Base-by-base conservation (phyloP, 2,888 invertebrate genomes). In the Villa cingulata region DNA sequence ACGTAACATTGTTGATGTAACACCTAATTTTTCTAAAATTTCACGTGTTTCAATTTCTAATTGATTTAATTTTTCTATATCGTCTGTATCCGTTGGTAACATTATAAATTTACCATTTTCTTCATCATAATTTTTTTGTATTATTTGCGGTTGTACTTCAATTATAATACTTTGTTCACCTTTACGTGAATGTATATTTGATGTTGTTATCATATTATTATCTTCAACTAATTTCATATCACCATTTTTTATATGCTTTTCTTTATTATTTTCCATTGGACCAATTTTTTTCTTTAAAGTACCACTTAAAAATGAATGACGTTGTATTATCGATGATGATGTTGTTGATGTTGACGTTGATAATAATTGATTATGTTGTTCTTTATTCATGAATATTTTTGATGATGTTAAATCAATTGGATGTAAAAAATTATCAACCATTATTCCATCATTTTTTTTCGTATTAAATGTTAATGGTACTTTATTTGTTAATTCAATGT, bases 1-100 rank as follows among this genome's bases (percentile, higher is more conserved):
- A 45, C 71, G 68, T 40, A 83, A 63, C 72, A 78, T 75, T 48
- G 73, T 72, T 1, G 73, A 67, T 15, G 70, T 72, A 36, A 83
- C 77, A 2, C 83, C 83, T 37, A 80, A 64, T 20, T 73, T 72
- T 45, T 69, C 62, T 40, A 81, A 63, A 46, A 72, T 66, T 51
- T 71, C 67, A 7, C 76, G 62, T 1, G 76, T 74, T 58, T 75
- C 74, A 12, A 63, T 59, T 59, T 78, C 78, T 23, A 72, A 55
- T 0, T 67, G 62, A 45, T 63, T 63, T 29, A 72, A 52, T 51
- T 62, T 59, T 9, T 57, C 62, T 39, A 66, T 53, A 54, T 70
- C 68, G 45, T 66, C 60, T 10, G 65, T 66, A 27, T 58, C 57
- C 15, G 70, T 70, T 52, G 72, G 72, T 49, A 67, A 52, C 67